These are phyloP conservation scores for Mallotus villosus DNA, from an alignment of 2,797 vertebrate species.

Conservation along the genomic window DNA sequence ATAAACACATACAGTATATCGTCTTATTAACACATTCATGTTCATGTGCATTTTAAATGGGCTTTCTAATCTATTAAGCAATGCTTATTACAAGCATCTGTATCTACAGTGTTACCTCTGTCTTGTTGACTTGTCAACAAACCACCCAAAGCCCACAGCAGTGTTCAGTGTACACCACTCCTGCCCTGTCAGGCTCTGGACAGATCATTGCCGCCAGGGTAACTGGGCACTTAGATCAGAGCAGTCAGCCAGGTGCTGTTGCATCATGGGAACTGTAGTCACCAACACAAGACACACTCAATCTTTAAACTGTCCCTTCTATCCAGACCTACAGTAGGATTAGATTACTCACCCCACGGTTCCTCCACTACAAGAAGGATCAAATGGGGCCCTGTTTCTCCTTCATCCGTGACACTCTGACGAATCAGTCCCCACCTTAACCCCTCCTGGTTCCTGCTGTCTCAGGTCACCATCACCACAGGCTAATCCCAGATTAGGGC, in stretches of 20 bases:
- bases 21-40: too few species aligned
- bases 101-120: background rate
- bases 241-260: background rate
- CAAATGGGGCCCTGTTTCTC: background rate
- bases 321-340: background rate
- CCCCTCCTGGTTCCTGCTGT: conserved; percentile 4
- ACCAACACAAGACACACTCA: background rate
- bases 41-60: too few species aligned
- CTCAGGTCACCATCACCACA: conserved; percentile 20
- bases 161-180: background rate
- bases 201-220: conserved; percentile 4
- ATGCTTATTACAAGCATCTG: background rate
- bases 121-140: background rate
- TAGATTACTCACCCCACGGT: background rate
- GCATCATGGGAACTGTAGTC: conserved; percentile 10
- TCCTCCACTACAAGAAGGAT: background rate
- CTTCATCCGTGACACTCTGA: background rate
- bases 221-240: background rate
- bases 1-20: too few species aligned
- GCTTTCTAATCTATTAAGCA: too few species aligned
- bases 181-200: background rate
- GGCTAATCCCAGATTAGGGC: conserved; percentile 55
- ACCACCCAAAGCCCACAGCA: background rate
- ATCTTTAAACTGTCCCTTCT: background rate
- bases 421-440: background rate